Evolutionary conservation across 2,113 vertebrate species (phyloP), one percentile per base, ranked within the genome.

Genomic region (Albula goreensis): DNA sequence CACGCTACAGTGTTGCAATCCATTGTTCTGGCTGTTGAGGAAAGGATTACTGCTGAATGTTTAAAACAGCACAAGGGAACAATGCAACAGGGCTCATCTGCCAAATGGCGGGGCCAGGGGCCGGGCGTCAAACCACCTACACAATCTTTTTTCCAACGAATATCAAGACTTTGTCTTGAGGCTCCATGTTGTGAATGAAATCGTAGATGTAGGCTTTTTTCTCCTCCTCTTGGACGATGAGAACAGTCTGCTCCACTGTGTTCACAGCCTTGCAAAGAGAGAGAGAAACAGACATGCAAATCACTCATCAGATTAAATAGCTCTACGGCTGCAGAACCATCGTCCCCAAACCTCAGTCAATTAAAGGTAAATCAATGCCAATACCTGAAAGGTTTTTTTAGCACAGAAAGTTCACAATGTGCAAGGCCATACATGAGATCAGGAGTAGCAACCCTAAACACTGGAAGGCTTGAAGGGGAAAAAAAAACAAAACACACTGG

Each of bases 81-180:
- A 70, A 7, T 0, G 22, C 2, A 6, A 22, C 19, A 70, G 15
- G 10, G 5, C 50, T 25, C 1, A 13, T 19, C 50, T 12, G 57
- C 9, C 50, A 83, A 17, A n/a, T 56, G 15, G 56, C 10, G 12
- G 81, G 12, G 51, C 19, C 15, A 1, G 31, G 31, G 31, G 49
- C 17, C 5, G 84, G 91, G 31, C 51, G 77, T 86, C 66, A 19
- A 80, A 6, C 19, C 63, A 88, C 97, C 92, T 92, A 99, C 98
- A 92, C 85, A 13, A 97, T 31, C 91, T 99, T 99, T 92, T 95
- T 98, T 79, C 97, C 97, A 50, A 99, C 98, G 92, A 99, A 99
- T 92, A 99, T 94, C 80, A 99, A 93, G 82, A 96, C 97, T 92
- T 99, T 99, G 84, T 99, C 98, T 70, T 93, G 85, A 0, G 97